Evolutionary conservation across 1,140 invertebrate genomes (phyloP).

Genomic region (Homalodisca vitripennis): DNA sequence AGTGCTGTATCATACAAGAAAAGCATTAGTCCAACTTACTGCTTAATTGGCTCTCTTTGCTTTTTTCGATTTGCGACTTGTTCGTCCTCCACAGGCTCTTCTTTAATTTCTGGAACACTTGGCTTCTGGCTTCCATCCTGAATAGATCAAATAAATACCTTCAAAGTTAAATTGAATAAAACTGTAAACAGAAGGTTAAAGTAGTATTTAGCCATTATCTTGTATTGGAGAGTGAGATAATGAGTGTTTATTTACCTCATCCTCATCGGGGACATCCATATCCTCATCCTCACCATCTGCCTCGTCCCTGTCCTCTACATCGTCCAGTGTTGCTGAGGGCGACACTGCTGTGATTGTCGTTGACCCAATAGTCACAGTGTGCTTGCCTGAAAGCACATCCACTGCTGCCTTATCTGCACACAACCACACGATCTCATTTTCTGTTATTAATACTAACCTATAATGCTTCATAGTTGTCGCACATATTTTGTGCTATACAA

Average conservation of each 20-base stretch:
- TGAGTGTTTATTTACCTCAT: conserved; percentile 3
- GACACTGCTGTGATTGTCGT: conserved; percentile 63
- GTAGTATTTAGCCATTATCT: not conserved
- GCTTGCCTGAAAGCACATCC: conserved; percentile 37
- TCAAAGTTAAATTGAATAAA: no score
- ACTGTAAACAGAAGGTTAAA: no score
- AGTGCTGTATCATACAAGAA: not conserved
- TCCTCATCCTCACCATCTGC: conserved; percentile 70
- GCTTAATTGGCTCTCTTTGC: conserved; percentile 54
- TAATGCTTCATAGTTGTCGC: no score
- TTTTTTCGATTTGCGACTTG: conserved; percentile 40
- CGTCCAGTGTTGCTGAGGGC: conserved; percentile 59
- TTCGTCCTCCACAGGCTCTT: conserved; percentile 57
- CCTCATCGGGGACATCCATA: conserved; percentile 32
- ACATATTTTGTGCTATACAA: no score
- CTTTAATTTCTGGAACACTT: conserved; percentile 26
- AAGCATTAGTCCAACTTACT: conserved; percentile 49
- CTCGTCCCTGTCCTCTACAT: conserved; percentile 76
- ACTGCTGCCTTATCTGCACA: not conserved
- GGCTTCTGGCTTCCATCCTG: no score
- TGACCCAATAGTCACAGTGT: conserved; percentile 59
- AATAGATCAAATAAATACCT: no score
- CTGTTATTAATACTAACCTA: no score
- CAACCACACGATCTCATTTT: no score
- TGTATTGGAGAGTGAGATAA: not conserved